These are phyloP conservation scores for Stenopsyche tienmushanensis DNA, from an alignment of 1,140 invertebrate genomes.

Conservation along the genomic window DNA sequence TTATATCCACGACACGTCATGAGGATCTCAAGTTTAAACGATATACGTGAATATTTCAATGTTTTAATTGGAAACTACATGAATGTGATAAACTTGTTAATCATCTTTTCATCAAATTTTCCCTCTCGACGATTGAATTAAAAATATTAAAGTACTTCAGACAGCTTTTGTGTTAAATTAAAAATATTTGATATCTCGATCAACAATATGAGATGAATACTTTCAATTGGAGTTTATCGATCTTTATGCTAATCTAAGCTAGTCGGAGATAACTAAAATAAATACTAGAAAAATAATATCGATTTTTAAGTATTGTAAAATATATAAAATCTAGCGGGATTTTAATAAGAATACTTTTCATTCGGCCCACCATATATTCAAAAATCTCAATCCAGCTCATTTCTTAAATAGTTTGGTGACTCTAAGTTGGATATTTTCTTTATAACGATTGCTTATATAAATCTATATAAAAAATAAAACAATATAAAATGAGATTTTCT, in stretches of 20 bases:
- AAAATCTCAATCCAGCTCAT: neutral
- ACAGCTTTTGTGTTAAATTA: neutral
- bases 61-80: too few relatives aligned
- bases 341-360: too few relatives aligned
- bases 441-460: too few relatives aligned
- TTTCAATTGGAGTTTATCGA: neutral
- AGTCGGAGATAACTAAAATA: neutral
- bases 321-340: too few relatives aligned
- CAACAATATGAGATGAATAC: neutral
- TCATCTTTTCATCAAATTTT: neutral
- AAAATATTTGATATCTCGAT: neutral
- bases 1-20: neutral
- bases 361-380: too few relatives aligned
- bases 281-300: neutral
- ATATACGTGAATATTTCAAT: neutral
- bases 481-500: too few relatives aligned
- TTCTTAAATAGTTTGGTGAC: neutral
- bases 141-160: neutral
- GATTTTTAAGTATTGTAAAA: too few relatives aligned
- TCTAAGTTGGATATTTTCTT: too few relatives aligned
- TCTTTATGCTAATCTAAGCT: neutral
- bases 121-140: neutral
- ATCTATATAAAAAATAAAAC: too few relatives aligned
- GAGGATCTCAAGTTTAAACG: neutral
- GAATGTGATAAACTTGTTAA: neutral